A percentile compares a stretch with the other conserved stretches of the same genome.
Evolutionary conservation across 2,888 invertebrate genomes (phyloP).

Genomic region (Tubiluchus corallicola): DNA sequence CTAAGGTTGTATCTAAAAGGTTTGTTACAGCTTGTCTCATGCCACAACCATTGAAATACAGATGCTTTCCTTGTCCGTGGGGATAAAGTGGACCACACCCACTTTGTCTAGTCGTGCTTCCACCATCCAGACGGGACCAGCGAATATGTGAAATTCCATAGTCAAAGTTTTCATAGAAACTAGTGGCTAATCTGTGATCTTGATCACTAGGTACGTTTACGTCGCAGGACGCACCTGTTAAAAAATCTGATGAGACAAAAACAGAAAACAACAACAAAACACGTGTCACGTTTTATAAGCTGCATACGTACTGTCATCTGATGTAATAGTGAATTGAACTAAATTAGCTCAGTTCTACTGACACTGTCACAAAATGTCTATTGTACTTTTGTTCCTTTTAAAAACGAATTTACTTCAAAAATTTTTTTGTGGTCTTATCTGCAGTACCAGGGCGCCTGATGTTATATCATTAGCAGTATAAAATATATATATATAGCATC

Average conservation of each 20-base stretch:
- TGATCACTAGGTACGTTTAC: not conserved
- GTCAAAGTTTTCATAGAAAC: slow-evolving; percentile 26
- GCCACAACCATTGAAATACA: slow-evolving; percentile 31
- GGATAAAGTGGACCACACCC: slow-evolving; percentile 30
- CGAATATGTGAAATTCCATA: slow-evolving; percentile 20
- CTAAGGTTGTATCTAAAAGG: slow-evolving; percentile 25
- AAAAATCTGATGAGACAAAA: too few relatives aligned
- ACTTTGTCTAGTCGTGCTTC: slow-evolving; percentile 22
- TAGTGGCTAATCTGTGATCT: slow-evolving; percentile 9
- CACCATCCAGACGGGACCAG: slow-evolving; percentile 28
- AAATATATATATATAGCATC: too few relatives aligned
- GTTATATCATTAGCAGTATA: too few relatives aligned
- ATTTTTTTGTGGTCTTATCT: too few relatives aligned
- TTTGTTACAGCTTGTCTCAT: slow-evolving; percentile 26
- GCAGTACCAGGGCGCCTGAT: too few relatives aligned
- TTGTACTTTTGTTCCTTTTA: too few relatives aligned
- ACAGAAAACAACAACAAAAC: too few relatives aligned
- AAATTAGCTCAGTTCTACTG: not conserved
- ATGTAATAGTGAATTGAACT: too few relatives aligned
- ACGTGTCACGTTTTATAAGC: too few relatives aligned
- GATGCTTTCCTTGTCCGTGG: slow-evolving; percentile 28
- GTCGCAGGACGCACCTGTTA: not conserved
- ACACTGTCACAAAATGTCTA: too few relatives aligned
- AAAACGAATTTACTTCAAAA: too few relatives aligned
- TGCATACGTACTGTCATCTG: too few relatives aligned